Percentiles rank a stretch among this genome's conserved stretches.
These are phyloP conservation scores for Saccopteryx bilineata DNA, from an alignment of 2,113 vertebrate species.

Conservation along the genomic window DNA sequence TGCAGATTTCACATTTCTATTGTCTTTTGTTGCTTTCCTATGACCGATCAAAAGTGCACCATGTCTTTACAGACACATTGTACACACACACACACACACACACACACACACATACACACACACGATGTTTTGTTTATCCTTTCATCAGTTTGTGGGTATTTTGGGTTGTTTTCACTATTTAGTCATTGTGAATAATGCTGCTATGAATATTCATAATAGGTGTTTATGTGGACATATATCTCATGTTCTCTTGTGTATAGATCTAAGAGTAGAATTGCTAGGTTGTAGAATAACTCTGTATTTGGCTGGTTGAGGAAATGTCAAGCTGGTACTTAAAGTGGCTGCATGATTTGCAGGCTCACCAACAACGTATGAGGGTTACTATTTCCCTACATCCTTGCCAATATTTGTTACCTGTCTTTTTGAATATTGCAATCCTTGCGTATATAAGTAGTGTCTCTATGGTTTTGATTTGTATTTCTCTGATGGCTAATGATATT, in stretches of 20 bases:
- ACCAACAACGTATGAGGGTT: neutral
- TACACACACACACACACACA: no score
- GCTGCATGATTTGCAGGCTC: neutral
- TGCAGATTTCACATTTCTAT: no score
- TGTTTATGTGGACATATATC: neutral
- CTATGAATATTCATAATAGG: neutral
- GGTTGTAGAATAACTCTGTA: neutral
- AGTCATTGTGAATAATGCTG: neutral
- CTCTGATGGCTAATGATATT: neutral
- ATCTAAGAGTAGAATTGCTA: neutral
- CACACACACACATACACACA: no score
- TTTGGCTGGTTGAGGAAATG: neutral
- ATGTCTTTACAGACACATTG: no score
- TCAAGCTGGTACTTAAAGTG: neutral
- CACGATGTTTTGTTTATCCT: neutral
- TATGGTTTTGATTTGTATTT: neutral
- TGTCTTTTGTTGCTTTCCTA: no score
- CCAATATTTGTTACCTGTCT: neutral
- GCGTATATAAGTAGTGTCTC: neutral
- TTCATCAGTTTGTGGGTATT: no score
- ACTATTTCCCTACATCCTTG: neutral
- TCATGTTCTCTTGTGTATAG: neutral
- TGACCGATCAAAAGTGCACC: no score
- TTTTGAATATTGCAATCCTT: neutral
- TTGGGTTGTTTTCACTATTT: neutral